Base-by-base conservation (phyloP, 2,797 vertebrate genomes). In the Syngnathus rostellatus region DNA sequence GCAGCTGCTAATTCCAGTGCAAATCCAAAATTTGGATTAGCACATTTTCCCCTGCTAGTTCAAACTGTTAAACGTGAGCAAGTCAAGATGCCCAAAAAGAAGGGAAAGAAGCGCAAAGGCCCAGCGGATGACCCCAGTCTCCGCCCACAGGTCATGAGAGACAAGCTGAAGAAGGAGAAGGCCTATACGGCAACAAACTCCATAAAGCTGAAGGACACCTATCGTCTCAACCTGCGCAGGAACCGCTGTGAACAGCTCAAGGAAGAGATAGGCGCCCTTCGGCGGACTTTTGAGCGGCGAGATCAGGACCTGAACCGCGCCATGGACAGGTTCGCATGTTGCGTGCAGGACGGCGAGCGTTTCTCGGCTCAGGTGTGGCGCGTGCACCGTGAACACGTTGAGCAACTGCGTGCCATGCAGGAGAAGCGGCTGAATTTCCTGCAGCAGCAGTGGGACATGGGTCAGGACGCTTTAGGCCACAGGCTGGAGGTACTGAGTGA, bases 71-170 rank as follows among this genome's bases (percentile, higher is more conserved):
- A 6, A 25, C 12, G 6, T 4, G 11, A 45, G 21, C 14, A 45
- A 23, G 41, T 17, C 40, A 25, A 45, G 41, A 62, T 62, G 60
- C 60, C 60, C 2, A 45, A 23, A 25, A 62, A 45, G 21, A 62
- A 45, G 19, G 60, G 60, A 25, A 62, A 62, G 60, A 62, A 62
- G 60, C 40, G 60, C 60, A 62, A 62, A 45, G 60, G 60, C 4
- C 7, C 40, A 45, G 41, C 21, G 41, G 60, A 45, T 3, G 60
- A 62, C 60, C 60, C 60, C 21, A 25, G 11, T n/a, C 60, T 62
- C 5, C 40, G 60, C 2, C 60, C 60, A 12, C 40, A 62, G n/a
- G 45, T 62, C 40, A 7, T 62, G 40, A 23, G 60, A 14, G 60
- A 62, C 12, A 43, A 43, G 40, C 60, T 62, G 21, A 62, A 62